phyloP scores from a whole-genome alignment of 1,140 invertebrate genomes.

The Euwallacea similis region DNA sequence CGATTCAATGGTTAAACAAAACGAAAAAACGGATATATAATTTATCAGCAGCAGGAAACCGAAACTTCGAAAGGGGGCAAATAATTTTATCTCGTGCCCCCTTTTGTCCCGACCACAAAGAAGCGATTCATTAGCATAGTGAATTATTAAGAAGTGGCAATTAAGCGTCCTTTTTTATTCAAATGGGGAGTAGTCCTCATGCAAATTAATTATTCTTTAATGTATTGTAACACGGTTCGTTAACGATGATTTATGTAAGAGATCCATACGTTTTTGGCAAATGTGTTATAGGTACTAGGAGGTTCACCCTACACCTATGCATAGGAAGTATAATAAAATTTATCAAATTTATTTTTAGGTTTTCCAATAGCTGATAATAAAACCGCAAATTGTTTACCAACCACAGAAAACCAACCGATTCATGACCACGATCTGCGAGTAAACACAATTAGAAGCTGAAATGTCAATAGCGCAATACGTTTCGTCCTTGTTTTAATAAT shows the following conservation, averaged over 20 bases:
- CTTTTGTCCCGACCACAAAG: conserved; percentile 37
- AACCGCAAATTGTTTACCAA: conserved; percentile 18
- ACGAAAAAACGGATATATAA: conserved; percentile 8
- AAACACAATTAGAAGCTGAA: conserved; percentile 19
- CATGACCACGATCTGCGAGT: conserved; percentile 17
- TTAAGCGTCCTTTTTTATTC: conserved; percentile 35
- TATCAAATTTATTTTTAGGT: neutral
- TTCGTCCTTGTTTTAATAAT: conserved; percentile 15
- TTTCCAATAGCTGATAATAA: conserved; percentile 13
- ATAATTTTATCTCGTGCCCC: conserved; percentile 35
- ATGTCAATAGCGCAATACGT: conserved; percentile 9
- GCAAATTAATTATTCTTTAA: conserved; percentile 37
- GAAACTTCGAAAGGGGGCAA: conserved; percentile 32
- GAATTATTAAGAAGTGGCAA: conserved; percentile 42
- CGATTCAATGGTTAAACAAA: too few relatives aligned
- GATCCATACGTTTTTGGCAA: conserved; percentile 15
- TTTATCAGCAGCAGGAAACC: conserved; percentile 26
- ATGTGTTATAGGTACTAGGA: too few relatives aligned
- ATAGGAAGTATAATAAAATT: neutral
- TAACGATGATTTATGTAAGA: conserved; percentile 29
- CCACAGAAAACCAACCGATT: conserved; percentile 3
- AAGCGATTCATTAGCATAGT: conserved; percentile 42
- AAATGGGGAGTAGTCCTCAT: conserved; percentile 17
- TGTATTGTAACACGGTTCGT: conserved; percentile 26
- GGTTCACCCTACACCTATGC: neutral